Conservation (phyloP, 1,140 invertebrate species). For the Ceratosolen fusciceps region DNA sequence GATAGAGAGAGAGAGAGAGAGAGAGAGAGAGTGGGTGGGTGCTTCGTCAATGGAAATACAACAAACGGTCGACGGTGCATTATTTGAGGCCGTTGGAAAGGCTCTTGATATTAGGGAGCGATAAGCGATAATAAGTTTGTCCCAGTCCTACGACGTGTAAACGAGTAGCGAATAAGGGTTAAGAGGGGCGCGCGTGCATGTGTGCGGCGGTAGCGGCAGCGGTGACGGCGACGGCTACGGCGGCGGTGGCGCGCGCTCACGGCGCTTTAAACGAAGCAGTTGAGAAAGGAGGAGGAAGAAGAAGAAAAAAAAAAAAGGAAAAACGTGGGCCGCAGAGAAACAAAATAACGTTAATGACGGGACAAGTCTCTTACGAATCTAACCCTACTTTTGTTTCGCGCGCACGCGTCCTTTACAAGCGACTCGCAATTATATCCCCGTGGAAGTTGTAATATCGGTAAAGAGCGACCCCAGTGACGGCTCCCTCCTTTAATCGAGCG, state of each 20-base stretch:
- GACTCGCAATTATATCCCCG: neutral
- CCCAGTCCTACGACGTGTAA: too few species aligned
- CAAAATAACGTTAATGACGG: conserved; percentile 39
- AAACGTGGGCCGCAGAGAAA: conserved; percentile 20
- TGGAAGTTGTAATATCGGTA: neutral
- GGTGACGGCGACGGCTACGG: too few species aligned
- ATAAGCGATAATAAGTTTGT: neutral
- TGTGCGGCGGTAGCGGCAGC: too few species aligned
- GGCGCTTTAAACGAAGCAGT: neutral
- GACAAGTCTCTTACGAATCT: conserved; percentile 14
- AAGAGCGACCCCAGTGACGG: neutral
- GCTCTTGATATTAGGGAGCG: neutral
- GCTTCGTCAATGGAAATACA: neutral
- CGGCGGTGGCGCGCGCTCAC: too few species aligned
- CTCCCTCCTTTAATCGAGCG: neutral
- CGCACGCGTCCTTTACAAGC: neutral
- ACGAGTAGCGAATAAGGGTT: neutral
- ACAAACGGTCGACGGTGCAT: neutral
- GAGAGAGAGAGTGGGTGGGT: neutral
- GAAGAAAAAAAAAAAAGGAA: conserved; percentile 15
- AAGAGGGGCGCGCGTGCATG: neutral
- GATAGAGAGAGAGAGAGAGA: neutral
- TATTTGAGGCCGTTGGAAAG: neutral
- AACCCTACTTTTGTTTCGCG: conserved; percentile 39
- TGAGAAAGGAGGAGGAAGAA: neutral